A percentile compares a stretch with the other conserved stretches of the same genome.
Conservation (phyloP, 2,797 vertebrate genomes). For the Neopelma chrysocephalum region DNA sequence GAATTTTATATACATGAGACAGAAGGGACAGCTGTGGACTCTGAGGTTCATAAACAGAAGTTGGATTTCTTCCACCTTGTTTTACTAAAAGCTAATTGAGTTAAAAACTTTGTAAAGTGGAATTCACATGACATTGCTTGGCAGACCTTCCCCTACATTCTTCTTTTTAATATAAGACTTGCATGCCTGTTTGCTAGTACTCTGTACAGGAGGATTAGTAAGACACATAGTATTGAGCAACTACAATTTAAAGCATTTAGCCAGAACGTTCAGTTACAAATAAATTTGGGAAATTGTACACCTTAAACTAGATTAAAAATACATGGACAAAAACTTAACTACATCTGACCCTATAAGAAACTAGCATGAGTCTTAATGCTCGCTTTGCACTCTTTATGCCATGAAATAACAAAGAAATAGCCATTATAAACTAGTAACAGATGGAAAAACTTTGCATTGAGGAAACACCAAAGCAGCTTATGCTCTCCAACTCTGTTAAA, state of each 20-base stretch:
- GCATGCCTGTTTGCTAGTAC: neutral
- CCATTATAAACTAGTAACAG: neutral
- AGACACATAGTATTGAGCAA: neutral
- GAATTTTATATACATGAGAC: neutral
- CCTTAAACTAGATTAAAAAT: neutral
- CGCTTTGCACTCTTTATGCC: neutral
- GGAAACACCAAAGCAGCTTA: neutral
- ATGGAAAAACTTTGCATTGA: neutral
- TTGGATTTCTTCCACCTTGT: neutral
- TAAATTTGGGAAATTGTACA: neutral
- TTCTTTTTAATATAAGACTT: neutral
- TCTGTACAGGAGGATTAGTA: neutral
- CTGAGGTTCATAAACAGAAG: neutral
- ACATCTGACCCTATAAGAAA: neutral
- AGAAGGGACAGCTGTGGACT: neutral
- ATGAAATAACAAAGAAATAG: neutral
- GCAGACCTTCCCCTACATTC: neutral
- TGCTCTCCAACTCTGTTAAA: constrained; percentile 24
- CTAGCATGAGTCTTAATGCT: neutral
- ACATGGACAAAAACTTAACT: neutral
- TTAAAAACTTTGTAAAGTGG: neutral
- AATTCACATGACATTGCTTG: neutral
- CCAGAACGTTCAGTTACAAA: neutral
- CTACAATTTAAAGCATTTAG: neutral
- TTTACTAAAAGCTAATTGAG: neutral